phyloP scores from a whole-genome alignment of 2,888 invertebrate species.

The Yponomeuta cagnagella region DNA sequence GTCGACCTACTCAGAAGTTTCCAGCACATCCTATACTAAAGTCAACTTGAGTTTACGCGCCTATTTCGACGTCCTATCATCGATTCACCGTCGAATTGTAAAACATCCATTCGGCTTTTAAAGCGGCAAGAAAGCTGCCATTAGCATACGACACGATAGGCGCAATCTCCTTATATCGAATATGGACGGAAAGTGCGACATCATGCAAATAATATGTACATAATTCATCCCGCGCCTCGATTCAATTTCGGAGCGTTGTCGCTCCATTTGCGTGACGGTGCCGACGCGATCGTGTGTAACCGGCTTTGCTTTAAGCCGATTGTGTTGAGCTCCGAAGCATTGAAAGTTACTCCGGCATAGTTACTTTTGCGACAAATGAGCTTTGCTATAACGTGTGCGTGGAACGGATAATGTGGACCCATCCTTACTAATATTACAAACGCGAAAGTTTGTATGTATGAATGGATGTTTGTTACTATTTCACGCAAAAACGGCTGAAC shows the following conservation, averaged over 20 bases:
- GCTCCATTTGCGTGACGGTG: slow-evolving; percentile 5
- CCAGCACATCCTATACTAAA: no score
- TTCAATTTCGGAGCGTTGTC: slow-evolving; percentile 8
- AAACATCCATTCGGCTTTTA: slow-evolving; percentile 3
- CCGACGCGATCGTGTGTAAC: neutral
- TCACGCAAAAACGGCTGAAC: no score
- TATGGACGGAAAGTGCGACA: slow-evolving; percentile 12
- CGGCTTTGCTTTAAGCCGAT: neutral
- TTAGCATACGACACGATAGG: slow-evolving; percentile 6
- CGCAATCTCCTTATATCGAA: slow-evolving; percentile 10
- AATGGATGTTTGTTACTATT: no score
- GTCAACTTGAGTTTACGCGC: no score
- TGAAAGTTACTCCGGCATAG: neutral
- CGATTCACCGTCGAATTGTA: slow-evolving; percentile 15
- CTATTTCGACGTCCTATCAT: no score
- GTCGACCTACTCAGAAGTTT: no score
- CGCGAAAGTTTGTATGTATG: no score
- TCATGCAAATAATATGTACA: slow-evolving; percentile 10
- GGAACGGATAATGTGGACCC: no score
- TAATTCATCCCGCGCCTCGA: slow-evolving; percentile 11
- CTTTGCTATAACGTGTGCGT: neutral
- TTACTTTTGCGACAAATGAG: neutral
- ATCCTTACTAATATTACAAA: no score
- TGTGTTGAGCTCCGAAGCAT: neutral
- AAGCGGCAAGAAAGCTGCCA: neutral